A percentile compares a stretch with the other conserved stretches of the same genome.
Evolutionary conservation across 2,888 invertebrate genomes (phyloP).

Genomic region (Encarsia formosa): DNA sequence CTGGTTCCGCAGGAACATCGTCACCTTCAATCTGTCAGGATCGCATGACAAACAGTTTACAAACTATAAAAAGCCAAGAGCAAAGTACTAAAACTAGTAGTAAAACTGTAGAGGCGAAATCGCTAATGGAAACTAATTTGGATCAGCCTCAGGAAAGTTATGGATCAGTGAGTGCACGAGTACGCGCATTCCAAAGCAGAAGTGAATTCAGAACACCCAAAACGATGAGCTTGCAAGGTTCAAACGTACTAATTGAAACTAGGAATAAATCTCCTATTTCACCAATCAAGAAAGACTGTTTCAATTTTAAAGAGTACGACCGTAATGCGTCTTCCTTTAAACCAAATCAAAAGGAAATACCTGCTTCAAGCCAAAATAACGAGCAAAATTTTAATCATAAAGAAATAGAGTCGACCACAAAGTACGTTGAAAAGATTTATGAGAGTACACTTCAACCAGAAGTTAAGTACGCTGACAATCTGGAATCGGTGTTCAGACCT

Average conservation of each 20-base stretch:
- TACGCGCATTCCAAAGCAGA: slow-evolving; percentile 32
- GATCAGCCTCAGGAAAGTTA: slow-evolving; percentile 20
- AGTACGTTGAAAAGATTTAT: slow-evolving; percentile 40
- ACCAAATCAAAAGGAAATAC: slow-evolving; percentile 31
- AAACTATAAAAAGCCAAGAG: too few species aligned
- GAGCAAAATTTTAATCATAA: slow-evolving; percentile 28
- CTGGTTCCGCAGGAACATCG: too few species aligned
- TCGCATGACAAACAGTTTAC: too few species aligned
- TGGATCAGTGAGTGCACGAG: slow-evolving; percentile 33
- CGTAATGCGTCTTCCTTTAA: slow-evolving; percentile 39
- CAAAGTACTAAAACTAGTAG: too few species aligned
- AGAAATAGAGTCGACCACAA: slow-evolving; percentile 21
- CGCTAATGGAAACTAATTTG: slow-evolving; percentile 7
- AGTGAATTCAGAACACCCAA: slow-evolving; percentile 28
- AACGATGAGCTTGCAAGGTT: slow-evolving; percentile 21
- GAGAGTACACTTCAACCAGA: slow-evolving; percentile 39
- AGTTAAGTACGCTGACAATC: slow-evolving; percentile 42
- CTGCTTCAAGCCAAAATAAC: slow-evolving; percentile 29
- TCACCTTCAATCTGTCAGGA: too few species aligned
- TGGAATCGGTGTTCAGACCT: slow-evolving; percentile 40
- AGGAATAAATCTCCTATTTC: slow-evolving; percentile 34
- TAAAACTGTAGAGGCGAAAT: too few species aligned
- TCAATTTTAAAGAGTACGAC: slow-evolving; percentile 30
- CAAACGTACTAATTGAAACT: slow-evolving; percentile 25
- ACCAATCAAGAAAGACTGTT: slow-evolving; percentile 39